Evolutionary conservation across 2,113 vertebrate species (phyloP).

Genomic region (Gopherus evgoodei): DNA sequence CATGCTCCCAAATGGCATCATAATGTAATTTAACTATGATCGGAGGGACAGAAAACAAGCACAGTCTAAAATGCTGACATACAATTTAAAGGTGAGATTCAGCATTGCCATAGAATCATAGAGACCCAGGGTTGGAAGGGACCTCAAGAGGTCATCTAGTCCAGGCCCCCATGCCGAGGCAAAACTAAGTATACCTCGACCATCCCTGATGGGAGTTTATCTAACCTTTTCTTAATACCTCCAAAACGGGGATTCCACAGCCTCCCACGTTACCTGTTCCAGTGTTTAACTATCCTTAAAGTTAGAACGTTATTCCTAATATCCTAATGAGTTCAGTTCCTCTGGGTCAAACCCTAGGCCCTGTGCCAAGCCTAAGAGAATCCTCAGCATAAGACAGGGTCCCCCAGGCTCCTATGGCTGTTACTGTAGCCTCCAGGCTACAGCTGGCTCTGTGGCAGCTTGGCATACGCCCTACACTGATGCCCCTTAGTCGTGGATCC

Average conservation of each 20-base stretch:
- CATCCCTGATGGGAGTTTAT: background rate
- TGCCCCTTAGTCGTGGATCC: background rate
- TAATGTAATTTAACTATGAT: rapidly evolving
- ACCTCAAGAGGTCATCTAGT: background rate
- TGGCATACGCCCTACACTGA: background rate
- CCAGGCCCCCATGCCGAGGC: background rate
- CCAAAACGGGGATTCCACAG: background rate
- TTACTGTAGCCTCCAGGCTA: background rate
- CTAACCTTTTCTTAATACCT: background rate
- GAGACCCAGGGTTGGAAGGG: background rate
- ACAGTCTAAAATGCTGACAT: background rate
- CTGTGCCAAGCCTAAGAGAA: background rate
- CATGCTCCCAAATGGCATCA: background rate
- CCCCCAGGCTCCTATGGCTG: background rate
- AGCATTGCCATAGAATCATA: background rate
- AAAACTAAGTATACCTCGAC: background rate
- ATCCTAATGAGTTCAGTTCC: background rate
- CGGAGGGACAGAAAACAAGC: background rate
- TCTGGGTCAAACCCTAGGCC: background rate
- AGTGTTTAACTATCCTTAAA: background rate
- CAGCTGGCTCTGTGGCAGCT: background rate
- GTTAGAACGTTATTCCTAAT: background rate
- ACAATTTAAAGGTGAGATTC: background rate
- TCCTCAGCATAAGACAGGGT: background rate
- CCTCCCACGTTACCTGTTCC: background rate